Evolutionary conservation across 2,113 vertebrate genomes (phyloP).

Genomic region (Lota lota): DNA sequence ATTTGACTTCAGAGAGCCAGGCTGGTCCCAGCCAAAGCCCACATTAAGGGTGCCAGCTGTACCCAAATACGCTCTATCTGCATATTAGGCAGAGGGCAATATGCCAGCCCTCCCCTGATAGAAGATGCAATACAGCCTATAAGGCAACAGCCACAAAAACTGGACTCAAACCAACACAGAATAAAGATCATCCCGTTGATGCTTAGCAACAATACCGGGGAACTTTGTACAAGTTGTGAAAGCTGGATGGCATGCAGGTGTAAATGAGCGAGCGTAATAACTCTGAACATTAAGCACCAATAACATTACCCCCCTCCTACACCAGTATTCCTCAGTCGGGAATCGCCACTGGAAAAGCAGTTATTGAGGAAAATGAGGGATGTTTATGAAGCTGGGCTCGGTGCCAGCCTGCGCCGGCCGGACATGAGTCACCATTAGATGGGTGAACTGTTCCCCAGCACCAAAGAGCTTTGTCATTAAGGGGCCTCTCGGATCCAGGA

Average conservation of each 20-base stretch:
- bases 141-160: slow-evolving; percentile 29
- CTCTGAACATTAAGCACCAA: not conserved
- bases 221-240: not conserved
- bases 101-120: slow-evolving; percentile 49
- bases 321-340: slow-evolving; percentile 4
- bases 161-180: slow-evolving; percentile 9
- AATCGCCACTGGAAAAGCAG: slow-evolving; percentile 16
- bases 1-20: slow-evolving; percentile 30
- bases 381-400: slow-evolving; percentile 23
- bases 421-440: slow-evolving; percentile 61
- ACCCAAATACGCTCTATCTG: slow-evolving; percentile 37
- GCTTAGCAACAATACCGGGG: not conserved
- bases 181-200: slow-evolving; percentile 15
- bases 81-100: slow-evolving; percentile 35
- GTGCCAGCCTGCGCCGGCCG: slow-evolving; percentile 43
- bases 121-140: slow-evolving; percentile 51
- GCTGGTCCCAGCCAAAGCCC: slow-evolving; percentile 38
- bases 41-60: slow-evolving; percentile 42
- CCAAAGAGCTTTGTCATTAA: no score
- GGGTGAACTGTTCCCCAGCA: slow-evolving; percentile 15
- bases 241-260: not conserved
- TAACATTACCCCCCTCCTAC: not conserved
- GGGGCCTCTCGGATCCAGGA: no score
- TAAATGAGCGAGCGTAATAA: slow-evolving; percentile 13
- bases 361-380: slow-evolving; percentile 6